A percentile compares a stretch with the other conserved stretches of the same genome.
These are phyloP conservation scores for Ranitomeya imitator DNA, from an alignment of 2,113 vertebrate genomes.

Conservation along the genomic window DNA sequence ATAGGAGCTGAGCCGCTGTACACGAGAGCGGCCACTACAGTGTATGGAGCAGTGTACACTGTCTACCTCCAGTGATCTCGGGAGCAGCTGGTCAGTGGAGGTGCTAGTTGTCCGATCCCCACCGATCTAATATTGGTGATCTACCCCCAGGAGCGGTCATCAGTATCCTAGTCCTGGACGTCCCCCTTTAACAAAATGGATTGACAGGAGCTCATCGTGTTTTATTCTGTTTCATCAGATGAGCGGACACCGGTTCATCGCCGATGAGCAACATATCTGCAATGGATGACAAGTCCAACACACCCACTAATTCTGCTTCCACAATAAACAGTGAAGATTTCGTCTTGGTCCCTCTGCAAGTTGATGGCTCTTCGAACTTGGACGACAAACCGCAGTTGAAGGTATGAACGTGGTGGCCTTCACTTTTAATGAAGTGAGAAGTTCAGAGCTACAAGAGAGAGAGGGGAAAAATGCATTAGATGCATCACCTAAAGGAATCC, in stretches of 20 bases:
- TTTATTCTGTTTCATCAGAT: slow-evolving; percentile 32
- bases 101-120: too few relatives aligned
- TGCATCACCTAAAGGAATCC: too few relatives aligned
- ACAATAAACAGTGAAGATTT: slow-evolving; percentile 91
- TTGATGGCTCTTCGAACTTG: slow-evolving; percentile 75
- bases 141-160: too few relatives aligned
- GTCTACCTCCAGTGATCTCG: too few relatives aligned
- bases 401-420: slow-evolving; percentile 67
- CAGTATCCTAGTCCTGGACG: too few relatives aligned
- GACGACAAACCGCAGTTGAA: slow-evolving; percentile 86
- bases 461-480: background rate
- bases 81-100: too few relatives aligned
- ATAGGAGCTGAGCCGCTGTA: too few relatives aligned
- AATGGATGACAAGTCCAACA: slow-evolving; percentile 87
- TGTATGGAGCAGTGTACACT: too few relatives aligned
- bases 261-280: slow-evolving; percentile 62
- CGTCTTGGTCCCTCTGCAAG: slow-evolving; percentile 83
- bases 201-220: background rate
- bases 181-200: too few relatives aligned
- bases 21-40: too few relatives aligned
- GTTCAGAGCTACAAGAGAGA: background rate
- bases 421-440: background rate
- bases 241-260: slow-evolving; percentile 64
- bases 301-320: slow-evolving; percentile 84
- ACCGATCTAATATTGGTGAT: too few relatives aligned